Conservation (phyloP, 2,797 vertebrate species). For the Ctenochaetus hawaiiensis region DNA sequence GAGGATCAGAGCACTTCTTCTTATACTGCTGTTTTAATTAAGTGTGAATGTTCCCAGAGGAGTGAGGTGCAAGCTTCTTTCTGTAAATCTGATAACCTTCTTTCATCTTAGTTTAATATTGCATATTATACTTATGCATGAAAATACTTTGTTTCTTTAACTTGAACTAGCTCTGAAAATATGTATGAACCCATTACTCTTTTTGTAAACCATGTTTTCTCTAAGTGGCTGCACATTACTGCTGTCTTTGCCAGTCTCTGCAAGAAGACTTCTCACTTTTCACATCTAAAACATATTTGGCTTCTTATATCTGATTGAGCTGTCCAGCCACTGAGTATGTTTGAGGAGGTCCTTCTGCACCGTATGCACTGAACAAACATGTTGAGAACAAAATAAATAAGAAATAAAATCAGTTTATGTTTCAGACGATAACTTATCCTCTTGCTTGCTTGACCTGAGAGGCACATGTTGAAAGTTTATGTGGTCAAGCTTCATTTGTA, state of each 20-base stretch:
- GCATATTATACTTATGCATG: neutral
- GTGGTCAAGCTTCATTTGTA: slow-evolving; percentile 15
- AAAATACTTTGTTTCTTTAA: neutral
- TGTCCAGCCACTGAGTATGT: slow-evolving; percentile 19
- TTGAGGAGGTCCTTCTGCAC: slow-evolving; percentile 20
- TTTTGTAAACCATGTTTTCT: neutral
- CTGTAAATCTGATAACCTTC: neutral
- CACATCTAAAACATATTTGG: slow-evolving; percentile 5
- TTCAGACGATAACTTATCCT: slow-evolving; percentile 26
- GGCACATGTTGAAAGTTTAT: slow-evolving; percentile 4
- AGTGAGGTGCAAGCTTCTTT: neutral
- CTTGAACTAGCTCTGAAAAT: neutral
- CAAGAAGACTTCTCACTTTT: neutral
- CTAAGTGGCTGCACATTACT: neutral
- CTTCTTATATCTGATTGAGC: slow-evolving; percentile 4
- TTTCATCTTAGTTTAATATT: neutral
- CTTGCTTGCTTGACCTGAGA: slow-evolving; percentile 45
- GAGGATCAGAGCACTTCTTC: neutral
- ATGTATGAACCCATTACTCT: neutral
- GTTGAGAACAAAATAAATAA: slow-evolving; percentile 24
- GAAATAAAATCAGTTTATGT: slow-evolving; percentile 40
- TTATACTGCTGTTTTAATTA: neutral
- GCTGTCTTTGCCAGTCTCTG: neutral
- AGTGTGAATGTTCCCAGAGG: neutral
- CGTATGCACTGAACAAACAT: neutral